Evolutionary conservation across 1,140 invertebrate genomes (phyloP), one percentile per base, ranked within the genome.

Genomic region (Bombus pyrosoma): DNA sequence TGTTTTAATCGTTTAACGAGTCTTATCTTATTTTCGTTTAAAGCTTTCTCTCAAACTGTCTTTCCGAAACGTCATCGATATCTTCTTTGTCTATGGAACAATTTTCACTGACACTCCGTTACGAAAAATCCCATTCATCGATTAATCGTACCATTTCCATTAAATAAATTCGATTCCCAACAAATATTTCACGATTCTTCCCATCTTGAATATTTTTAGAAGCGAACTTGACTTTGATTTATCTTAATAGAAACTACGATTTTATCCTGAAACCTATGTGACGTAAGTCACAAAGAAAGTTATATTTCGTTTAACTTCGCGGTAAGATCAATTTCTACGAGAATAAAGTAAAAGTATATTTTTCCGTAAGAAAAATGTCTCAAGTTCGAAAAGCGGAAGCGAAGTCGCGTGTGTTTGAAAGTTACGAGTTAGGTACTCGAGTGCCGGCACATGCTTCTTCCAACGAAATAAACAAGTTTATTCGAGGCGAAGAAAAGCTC

Each of bases 391-490:
- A 43, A 76, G 72, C 22, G 53, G 66, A 68, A 59, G 47, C 47
- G 64, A n/a, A 34, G 34, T 41, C 15, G 68, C 66, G 62, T 47
- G 37, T 53, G 47, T 86, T 39, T 41, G 34, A 37, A 88, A 89
- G 62, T 75, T 79, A 71, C 32, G 37, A 22, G 41, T 53, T 53
- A n/a, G 59, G 59, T 10, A 9, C 66, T 43, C 66, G 66, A 79
- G 34, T 15, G 9, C 73, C 57, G 41, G 41, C 39, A 79, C 69
- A 79, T 59, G 79, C 34, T 86, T 76, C 64, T 76, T 37, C 25
- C 73, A 37, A 64, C 34, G 64, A 79, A 88, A 88, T 75, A 89
- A 89, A 89, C 79, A 73, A 89, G 69, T 84, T 79, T 72, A 43
- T 37, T 62, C 76, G 68, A 62, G 43, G 9, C 53, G 53, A 79